Percentiles rank a stretch among this genome's conserved stretches.
Evolutionary conservation across 2,113 vertebrate species (phyloP).

Genomic region (Bubalus kerabau): DNA sequence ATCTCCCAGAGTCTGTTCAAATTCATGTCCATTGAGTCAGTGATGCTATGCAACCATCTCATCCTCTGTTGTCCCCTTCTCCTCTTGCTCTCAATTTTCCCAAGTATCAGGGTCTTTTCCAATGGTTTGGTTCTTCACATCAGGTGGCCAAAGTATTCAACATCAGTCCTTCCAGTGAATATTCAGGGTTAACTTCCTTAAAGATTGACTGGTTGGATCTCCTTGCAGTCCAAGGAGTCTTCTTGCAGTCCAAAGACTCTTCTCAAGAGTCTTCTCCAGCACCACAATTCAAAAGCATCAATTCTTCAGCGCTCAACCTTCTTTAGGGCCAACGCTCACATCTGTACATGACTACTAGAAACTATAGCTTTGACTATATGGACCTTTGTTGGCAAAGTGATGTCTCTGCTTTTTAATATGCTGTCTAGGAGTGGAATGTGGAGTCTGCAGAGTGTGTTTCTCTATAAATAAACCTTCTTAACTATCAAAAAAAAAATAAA

Average conservation of each 20-base stretch:
- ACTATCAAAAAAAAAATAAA: not conserved
- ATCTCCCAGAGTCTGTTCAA: not conserved
- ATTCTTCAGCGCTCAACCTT: fast-evolving
- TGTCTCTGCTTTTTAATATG: not conserved
- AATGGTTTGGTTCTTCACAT: not conserved
- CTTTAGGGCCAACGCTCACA: not conserved
- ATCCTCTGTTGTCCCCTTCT: not conserved
- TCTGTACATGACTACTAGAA: not conserved
- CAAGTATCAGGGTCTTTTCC: not conserved
- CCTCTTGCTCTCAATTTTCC: not conserved
- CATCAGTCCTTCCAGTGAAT: not conserved
- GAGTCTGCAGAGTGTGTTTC: not conserved
- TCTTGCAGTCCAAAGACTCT: not conserved
- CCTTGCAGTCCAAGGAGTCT: not conserved
- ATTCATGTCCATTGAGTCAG: not conserved
- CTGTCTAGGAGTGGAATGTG: not conserved
- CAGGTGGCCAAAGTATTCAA: not conserved
- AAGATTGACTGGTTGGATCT: not conserved
- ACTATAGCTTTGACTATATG: no score
- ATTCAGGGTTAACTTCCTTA: not conserved
- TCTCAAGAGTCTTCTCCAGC: not conserved
- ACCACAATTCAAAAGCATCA: not conserved
- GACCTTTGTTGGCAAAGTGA: no score
- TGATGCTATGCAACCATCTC: not conserved
- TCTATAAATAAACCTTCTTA: not conserved